Percentiles rank a stretch among this genome's conserved stretches.
Evolutionary conservation across 1,140 invertebrate genomes (phyloP).

Genomic region (Triops longicaudatus): DNA sequence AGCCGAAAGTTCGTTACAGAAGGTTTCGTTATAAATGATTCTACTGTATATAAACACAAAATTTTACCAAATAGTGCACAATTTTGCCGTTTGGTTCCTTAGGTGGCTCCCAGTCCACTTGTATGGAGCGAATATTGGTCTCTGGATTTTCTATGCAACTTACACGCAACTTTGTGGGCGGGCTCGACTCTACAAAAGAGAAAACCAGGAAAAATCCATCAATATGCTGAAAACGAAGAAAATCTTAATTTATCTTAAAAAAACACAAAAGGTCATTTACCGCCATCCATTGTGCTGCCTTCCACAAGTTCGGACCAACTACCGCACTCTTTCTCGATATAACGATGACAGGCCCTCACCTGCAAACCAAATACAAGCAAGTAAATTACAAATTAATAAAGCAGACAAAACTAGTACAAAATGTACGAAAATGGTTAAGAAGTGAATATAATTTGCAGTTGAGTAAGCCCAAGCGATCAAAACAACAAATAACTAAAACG

Average conservation of each 20-base stretch:
- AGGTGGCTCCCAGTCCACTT: conserved; percentile 60
- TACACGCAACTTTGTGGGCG: conserved; percentile 53
- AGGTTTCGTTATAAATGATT: no score
- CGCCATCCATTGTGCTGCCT: conserved; percentile 69
- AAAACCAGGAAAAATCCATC: neutral
- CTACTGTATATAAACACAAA: conserved; percentile 23
- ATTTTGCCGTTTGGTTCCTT: conserved; percentile 63
- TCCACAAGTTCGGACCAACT: conserved; percentile 62
- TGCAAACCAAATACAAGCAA: conserved; percentile 34
- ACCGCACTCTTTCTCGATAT: conserved; percentile 57
- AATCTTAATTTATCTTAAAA: neutral
- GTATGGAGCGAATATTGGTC: conserved; percentile 52
- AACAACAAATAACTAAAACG: no score
- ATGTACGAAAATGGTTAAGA: no score
- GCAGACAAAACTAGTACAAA: no score
- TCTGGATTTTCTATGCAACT: conserved; percentile 56
- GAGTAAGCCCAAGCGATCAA: no score
- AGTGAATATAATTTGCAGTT: no score
- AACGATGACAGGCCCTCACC: conserved; percentile 65
- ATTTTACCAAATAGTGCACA: conserved; percentile 54
- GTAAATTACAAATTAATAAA: neutral
- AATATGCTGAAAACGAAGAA: no score
- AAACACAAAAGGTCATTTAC: conserved; percentile 32
- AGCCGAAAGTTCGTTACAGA: no score
- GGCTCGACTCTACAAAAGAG: conserved; percentile 38